These are phyloP conservation scores for Dolichallabes microphthalmus DNA, from an alignment of 2,113 vertebrate species.

Conservation along the genomic window DNA sequence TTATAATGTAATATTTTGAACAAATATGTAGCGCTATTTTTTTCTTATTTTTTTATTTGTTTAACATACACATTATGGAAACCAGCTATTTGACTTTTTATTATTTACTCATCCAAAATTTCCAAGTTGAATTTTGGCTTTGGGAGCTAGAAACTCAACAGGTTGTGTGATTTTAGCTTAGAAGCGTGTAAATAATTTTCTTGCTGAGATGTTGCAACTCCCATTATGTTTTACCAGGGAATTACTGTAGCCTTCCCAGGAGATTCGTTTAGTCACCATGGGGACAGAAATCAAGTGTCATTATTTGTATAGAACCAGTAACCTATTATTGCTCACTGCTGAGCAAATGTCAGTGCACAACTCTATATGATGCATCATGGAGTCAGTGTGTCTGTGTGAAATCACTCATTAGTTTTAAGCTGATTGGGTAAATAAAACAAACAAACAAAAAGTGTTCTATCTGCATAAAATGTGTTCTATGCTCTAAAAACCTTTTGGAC, in stretches of 20 bases:
- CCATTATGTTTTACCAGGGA: constrained; percentile 39
- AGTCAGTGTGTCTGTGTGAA: background rate
- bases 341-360: constrained; percentile 34
- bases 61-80: background rate
- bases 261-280: constrained; percentile 34
- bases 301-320: constrained; percentile 37
- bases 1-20: too few relatives aligned
- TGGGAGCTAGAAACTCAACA: background rate
- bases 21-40: too few relatives aligned
- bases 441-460: background rate
- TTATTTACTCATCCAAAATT: constrained; percentile 1
- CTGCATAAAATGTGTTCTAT: too few relatives aligned
- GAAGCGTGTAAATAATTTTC: background rate
- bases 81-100: background rate
- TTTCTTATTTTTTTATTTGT: too few relatives aligned
- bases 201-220: constrained; percentile 17
- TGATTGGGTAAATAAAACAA: background rate
- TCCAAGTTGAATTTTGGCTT: background rate
- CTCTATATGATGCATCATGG: background rate
- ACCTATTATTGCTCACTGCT: constrained; percentile 17
- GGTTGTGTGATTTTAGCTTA: background rate
- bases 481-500: background rate
- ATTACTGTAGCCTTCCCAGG: constrained; percentile 17
- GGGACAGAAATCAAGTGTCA: constrained; percentile 36
- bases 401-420: background rate